These are phyloP conservation scores for Climacteris rufus DNA, from an alignment of 2,113 vertebrate species.

Conservation along the genomic window DNA sequence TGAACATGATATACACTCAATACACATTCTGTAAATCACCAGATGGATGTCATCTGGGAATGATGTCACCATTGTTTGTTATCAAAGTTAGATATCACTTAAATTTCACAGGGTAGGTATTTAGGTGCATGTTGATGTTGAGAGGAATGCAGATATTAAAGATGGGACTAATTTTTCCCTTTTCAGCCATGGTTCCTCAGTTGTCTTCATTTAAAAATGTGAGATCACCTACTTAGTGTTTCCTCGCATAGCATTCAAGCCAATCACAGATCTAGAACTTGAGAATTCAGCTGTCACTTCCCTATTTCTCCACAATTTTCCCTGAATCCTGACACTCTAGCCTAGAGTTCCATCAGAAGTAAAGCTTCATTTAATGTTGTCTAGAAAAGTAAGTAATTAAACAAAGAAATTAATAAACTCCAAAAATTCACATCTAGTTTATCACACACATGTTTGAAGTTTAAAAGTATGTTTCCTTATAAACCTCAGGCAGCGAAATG, in stretches of 20 bases:
- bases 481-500: background rate
- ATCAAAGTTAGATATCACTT: background rate
- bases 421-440: background rate
- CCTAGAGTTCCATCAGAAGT: background rate
- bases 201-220: background rate
- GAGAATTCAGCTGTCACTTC: background rate
- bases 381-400: background rate
- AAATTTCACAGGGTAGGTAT: background rate
- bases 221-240: background rate
- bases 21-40: background rate
- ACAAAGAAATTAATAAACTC: background rate
- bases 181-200: background rate
- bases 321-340: background rate
- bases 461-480: background rate
- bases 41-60: background rate
- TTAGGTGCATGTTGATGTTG: background rate
- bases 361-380: background rate
- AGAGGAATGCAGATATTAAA: background rate
- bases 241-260: background rate
- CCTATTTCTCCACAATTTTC: background rate
- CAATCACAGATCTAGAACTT: background rate
- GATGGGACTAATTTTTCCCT: background rate
- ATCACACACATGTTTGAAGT: background rate
- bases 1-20: background rate
- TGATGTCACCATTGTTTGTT: background rate